Conservation (phyloP, 1,140 invertebrate species). For the Drosophila navojoa region DNA sequence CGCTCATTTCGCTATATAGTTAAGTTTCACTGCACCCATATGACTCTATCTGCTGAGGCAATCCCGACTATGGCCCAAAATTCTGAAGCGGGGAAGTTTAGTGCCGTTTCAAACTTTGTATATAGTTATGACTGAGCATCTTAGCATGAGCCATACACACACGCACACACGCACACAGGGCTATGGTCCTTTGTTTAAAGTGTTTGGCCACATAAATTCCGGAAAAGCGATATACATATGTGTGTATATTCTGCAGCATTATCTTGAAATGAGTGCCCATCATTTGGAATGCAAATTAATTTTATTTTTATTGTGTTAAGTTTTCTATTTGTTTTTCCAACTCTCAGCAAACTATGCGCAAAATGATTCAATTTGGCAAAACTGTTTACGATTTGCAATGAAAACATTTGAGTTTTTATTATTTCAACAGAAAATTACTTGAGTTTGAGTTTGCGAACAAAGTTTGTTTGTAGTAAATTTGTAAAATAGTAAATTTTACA, state of each 20-base stretch:
- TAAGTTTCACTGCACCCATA: constrained; percentile 31
- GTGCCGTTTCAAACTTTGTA: constrained; percentile 33
- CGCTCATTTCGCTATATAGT: constrained; percentile 9
- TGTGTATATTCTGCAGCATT: background rate
- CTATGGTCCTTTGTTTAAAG: constrained; percentile 3
- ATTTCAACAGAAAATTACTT: too few relatives aligned
- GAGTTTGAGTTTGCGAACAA: too few relatives aligned
- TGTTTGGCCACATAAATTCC: constrained; percentile 27
- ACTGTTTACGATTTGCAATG: background rate
- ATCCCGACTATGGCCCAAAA: background rate
- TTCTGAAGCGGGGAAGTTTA: constrained; percentile 21
- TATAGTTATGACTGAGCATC: constrained; percentile 17
- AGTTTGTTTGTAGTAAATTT: too few relatives aligned
- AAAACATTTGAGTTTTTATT: too few relatives aligned
- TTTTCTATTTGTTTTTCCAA: background rate
- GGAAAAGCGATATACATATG: constrained; percentile 1
- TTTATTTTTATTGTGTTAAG: background rate
- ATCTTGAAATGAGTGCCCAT: constrained; percentile 8
- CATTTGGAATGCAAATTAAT: constrained; percentile 15
- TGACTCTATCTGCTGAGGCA: constrained; percentile 10
- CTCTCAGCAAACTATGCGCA: background rate
- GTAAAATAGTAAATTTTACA: too few relatives aligned
- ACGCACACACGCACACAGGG: too few relatives aligned
- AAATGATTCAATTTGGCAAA: background rate
- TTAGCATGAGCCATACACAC: background rate